These are phyloP conservation scores for Gadopsis bispinosus DNA, from an alignment of 2,797 vertebrate genomes.

Conservation along the genomic window DNA sequence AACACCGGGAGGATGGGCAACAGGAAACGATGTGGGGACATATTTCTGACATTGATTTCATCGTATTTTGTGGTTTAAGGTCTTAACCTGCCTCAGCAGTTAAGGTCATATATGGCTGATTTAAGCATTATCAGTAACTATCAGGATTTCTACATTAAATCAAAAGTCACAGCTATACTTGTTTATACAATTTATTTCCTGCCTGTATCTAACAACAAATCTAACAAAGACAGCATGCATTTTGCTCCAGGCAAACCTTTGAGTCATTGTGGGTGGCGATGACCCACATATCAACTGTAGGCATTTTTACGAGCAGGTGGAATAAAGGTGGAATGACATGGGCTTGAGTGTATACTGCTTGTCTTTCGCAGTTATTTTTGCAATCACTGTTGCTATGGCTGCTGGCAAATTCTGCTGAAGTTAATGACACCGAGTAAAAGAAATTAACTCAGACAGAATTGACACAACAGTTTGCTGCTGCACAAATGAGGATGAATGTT, in stretches of 20 bases:
- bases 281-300: slow-evolving; percentile 17
- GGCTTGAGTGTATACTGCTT: neutral
- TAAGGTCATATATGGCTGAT: neutral
- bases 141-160: neutral
- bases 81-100: neutral
- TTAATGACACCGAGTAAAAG: slow-evolving; percentile 4
- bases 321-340: slow-evolving; percentile 18
- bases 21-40: neutral
- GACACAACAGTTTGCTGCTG: neutral
- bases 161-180: neutral
- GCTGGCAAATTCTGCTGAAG: slow-evolving; percentile 13
- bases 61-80: neutral
- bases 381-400: slow-evolving; percentile 47
- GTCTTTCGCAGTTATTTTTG: slow-evolving; percentile 7
- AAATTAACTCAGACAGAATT: neutral
- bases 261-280: slow-evolving; percentile 15
- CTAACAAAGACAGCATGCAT: neutral
- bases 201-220: slow-evolving; percentile 3
- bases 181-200: neutral
- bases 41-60: slow-evolving; percentile 5
- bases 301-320: slow-evolving; percentile 14
- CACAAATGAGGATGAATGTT: neutral
- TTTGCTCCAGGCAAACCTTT: slow-evolving; percentile 22
- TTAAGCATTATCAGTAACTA: neutral
- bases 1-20: neutral